phyloP scores from a whole-genome alignment of 2,113 vertebrate species.

The Heterocephalus glaber region DNA sequence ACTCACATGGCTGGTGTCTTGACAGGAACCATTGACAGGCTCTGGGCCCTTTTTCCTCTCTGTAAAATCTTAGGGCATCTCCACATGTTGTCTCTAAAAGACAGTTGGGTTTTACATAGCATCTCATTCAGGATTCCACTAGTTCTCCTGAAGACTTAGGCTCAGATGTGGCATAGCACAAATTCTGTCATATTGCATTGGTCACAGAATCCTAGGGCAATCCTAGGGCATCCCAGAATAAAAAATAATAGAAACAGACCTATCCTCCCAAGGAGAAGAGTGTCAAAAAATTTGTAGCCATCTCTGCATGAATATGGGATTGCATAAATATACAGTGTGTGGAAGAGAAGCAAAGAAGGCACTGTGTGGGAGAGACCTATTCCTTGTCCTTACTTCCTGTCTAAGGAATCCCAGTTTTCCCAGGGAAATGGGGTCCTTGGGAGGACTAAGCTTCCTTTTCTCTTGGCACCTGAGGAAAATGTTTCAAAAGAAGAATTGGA shows the following conservation, averaged over 20 bases:
- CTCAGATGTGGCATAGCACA: neutral
- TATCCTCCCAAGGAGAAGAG: neutral
- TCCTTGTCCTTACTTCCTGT: neutral
- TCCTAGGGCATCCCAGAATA: neutral
- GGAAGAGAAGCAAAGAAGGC: neutral
- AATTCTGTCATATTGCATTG: neutral
- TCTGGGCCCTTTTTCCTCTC: neutral
- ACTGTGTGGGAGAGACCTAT: neutral
- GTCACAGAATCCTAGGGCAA: neutral
- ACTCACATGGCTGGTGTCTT: neutral
- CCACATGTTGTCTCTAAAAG: neutral
- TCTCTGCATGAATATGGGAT: neutral
- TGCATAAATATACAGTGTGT: neutral
- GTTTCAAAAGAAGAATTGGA: slow-evolving; percentile 22
- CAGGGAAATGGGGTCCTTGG: neutral
- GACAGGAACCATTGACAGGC: neutral
- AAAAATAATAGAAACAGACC: neutral
- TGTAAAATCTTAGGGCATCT: neutral
- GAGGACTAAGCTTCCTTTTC: neutral
- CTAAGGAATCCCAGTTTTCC: neutral
- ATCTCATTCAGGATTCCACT: neutral
- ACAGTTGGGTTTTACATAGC: neutral
- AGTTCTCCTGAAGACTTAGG: neutral
- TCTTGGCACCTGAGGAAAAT: neutral
- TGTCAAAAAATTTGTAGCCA: neutral